Base-by-base conservation (phyloP, 1,140 invertebrate genomes). In the Megathymus violae region DNA sequence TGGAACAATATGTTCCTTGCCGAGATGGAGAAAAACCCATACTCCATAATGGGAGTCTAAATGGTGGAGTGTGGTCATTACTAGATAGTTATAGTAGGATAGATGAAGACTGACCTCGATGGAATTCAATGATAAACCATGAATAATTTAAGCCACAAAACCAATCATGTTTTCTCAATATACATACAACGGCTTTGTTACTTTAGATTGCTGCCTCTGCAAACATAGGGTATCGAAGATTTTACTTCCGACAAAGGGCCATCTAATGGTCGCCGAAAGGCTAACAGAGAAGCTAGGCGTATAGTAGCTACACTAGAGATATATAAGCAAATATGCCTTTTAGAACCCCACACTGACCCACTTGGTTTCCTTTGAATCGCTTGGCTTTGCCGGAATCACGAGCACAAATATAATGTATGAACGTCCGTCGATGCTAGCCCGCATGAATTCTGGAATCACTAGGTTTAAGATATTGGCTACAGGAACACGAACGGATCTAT, bases 301-400 rank as follows among this genome's bases (percentile, higher is more conserved):
- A 67, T 17, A 51, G 51, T 58, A 71, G 62, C n/a, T n/a, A n/a
- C 62, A 63, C 63, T 69, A 56, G 47, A 61, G 64, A n/a, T n/a
- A 48, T 67, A 73, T 77, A 74, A 72, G 62, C 62, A 67, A 76
- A 79, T 77, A 78, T n/a, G n/a, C 59, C 70, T 64, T 70, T 71
- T 71, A 71, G 70, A 79, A 80, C 78, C 79, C 76, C 61, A 64
- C 52, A 66, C 64, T 83, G 82, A 85, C 85, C 84, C 78, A 85
- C 67, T 85, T 87, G 77, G 72, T 67, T 72, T 82, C 80, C 79
- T 82, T 81, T 85, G 78, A 83, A 85, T 85, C 58, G 74, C 61
- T 65, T 72, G 76, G 76, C 61, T 66, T 72, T 77, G 77, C 88
- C 81, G 86, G 85, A 84, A 84, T 82, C 83, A 81, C 76, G 19